Base-by-base conservation (phyloP, 2,888 invertebrate genomes). In the Amblyjoppa fuscipennis region DNA sequence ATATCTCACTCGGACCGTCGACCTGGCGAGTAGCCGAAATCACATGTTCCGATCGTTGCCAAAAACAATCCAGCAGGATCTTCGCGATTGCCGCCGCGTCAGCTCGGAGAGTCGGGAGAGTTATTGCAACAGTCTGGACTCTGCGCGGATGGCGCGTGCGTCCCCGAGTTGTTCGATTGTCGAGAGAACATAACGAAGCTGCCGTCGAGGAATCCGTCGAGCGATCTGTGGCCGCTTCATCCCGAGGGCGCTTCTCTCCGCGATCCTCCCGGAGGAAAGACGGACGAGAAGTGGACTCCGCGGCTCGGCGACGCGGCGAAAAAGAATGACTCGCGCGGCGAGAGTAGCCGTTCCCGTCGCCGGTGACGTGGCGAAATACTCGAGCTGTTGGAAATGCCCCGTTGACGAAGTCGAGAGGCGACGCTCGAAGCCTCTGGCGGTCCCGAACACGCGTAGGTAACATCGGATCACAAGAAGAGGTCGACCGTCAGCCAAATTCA, bases 401-500 rank as follows among this genome's bases (percentile, higher is more conserved):
- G 64, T 75, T 70, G 77, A 80, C 80, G 74, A 83, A 81, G 79
- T 80, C 80, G 75, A 76, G 85, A 79, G 66, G 71, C 56, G 61
- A 73, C 73, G 51, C 75, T 68, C 49, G 73, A 76, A 82, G 56
- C 69, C 68, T 59, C 66, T 31, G 77, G 85, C 56, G 80, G 77
- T 80, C 82, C 20, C 68, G 61, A 28, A 56, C 41, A 53, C 28
- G 16, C 31, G 78, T 78, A 74, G 64, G 70, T 45, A 28, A 61
- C 64, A 70, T 41, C 77, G 76, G 83, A 83, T 85, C 73, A 79
- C 73, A 68, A 51, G 76, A 76, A 76, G 76, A 31, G 73, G 68
- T 76, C 71, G 38, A 83, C 77, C 77, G 76, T 74, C 83, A 76
- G 85, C 83, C 81, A 83, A 49, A 86, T 86, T 86, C 74, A 83